Percentiles rank a stretch among this genome's conserved stretches.
phyloP scores from a whole-genome alignment of 2,888 invertebrate genomes.

The Erynnis tages region DNA sequence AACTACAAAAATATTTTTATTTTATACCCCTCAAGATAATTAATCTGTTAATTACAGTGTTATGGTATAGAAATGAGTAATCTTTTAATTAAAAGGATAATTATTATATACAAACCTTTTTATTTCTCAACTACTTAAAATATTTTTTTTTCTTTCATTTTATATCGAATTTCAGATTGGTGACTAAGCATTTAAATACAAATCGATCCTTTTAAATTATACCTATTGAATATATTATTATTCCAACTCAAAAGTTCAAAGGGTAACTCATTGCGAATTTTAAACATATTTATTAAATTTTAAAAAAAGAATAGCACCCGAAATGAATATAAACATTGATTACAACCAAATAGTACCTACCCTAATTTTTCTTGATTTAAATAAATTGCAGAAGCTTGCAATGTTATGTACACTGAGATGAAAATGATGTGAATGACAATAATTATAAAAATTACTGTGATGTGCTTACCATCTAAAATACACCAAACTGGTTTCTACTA shows the following conservation, averaged over 20 bases:
- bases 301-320: slow-evolving; percentile 22
- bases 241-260: not conserved
- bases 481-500: slow-evolving; percentile 48
- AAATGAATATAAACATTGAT: slow-evolving; percentile 14
- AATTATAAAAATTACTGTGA: slow-evolving; percentile 42
- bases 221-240: not conserved
- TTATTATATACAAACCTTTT: too few species aligned
- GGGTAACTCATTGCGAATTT: not conserved
- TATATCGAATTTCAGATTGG: too few species aligned
- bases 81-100: too few species aligned
- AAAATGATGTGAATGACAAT: slow-evolving; percentile 37
- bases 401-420: slow-evolving; percentile 44
- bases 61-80: too few species aligned
- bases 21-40: too few species aligned
- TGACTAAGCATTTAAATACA: not conserved
- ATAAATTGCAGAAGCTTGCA: not conserved
- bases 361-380: not conserved
- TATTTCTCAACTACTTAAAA: too few species aligned
- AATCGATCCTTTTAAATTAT: not conserved
- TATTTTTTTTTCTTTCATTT: too few species aligned
- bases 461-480: slow-evolving; percentile 60
- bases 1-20: too few species aligned
- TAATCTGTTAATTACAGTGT: too few species aligned
- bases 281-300: not conserved
- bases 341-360: not conserved